These are phyloP conservation scores for Acanthopleura granulata DNA, from an alignment of 2,888 invertebrate species.

Conservation along the genomic window DNA sequence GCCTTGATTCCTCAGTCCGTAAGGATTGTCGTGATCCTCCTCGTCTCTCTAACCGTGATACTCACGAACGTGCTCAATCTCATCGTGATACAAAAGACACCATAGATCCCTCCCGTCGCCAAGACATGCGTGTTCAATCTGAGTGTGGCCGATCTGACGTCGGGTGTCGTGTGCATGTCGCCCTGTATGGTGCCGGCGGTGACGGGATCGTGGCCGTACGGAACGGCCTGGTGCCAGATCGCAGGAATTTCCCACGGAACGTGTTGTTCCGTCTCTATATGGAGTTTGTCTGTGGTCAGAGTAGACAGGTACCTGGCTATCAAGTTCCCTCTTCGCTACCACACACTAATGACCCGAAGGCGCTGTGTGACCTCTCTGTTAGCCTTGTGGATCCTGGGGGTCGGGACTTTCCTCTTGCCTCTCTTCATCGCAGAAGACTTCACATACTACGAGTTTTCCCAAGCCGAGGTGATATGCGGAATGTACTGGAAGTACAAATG, in stretches of 20 bases:
- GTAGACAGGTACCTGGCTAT: slow-evolving; percentile 45
- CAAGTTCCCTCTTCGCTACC: slow-evolving; percentile 37
- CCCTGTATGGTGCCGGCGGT: slow-evolving; percentile 36
- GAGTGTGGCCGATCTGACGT: slow-evolving; percentile 37
- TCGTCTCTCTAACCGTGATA: slow-evolving; percentile 28
- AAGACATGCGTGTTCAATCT: slow-evolving; percentile 40
- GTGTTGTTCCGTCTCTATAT: slow-evolving; percentile 45
- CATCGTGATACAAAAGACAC: slow-evolving; percentile 31
- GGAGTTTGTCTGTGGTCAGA: slow-evolving; percentile 41
- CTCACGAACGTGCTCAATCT: slow-evolving; percentile 33
- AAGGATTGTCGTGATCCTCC: slow-evolving; percentile 21
- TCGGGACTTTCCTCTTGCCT: slow-evolving; percentile 35
- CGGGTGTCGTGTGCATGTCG: slow-evolving; percentile 39
- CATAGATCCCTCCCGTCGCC: slow-evolving; percentile 38
- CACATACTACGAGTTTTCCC: slow-evolving; percentile 30
- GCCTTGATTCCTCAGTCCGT: slow-evolving; percentile 17
- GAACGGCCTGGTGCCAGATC: slow-evolving; percentile 42
- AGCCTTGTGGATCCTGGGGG: slow-evolving; percentile 30
- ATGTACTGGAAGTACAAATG: slow-evolving; percentile 36
- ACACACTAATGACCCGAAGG: slow-evolving; percentile 25
- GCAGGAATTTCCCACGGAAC: slow-evolving; percentile 41
- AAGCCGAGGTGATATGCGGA: slow-evolving; percentile 34
- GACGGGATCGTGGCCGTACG: slow-evolving; percentile 40
- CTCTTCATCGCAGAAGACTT: slow-evolving; percentile 30
- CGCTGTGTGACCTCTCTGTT: slow-evolving; percentile 26